Evolutionary conservation across 2,797 vertebrate species (phyloP).

Genomic region (Pangasius mekongensis): DNA sequence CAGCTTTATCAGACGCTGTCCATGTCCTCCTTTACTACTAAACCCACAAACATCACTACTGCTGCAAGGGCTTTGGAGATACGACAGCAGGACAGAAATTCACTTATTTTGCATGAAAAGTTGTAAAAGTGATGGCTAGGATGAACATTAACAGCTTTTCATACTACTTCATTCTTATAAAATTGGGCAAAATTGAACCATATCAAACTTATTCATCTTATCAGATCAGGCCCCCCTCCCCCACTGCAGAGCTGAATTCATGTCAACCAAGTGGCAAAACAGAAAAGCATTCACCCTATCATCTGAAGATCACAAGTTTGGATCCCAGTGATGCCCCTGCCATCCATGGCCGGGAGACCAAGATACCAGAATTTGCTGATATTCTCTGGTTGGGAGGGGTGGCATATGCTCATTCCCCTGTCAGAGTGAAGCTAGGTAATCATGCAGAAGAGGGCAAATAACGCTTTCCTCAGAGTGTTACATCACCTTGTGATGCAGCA

Average conservation of each 20-base stretch:
- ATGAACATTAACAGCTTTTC: not conserved
- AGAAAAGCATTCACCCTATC: not conserved
- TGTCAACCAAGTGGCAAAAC: not conserved
- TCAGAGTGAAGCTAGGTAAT: not conserved
- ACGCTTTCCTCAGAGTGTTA: not conserved
- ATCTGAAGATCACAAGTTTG: not conserved
- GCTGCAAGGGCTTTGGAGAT: conserved; percentile 11
- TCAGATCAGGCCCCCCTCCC: not conserved
- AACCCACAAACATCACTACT: conserved; percentile 18
- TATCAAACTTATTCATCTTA: not conserved
- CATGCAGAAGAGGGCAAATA: not conserved
- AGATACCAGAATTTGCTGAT: not conserved
- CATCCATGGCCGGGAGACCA: not conserved
- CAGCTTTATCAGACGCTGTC: conserved; percentile 54
- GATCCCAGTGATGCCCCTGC: not conserved
- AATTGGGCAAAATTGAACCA: not conserved
- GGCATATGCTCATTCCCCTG: not conserved
- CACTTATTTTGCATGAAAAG: not conserved
- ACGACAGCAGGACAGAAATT: not conserved
- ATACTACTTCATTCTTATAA: not conserved
- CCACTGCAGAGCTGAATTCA: too few species aligned
- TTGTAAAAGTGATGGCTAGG: not conserved
- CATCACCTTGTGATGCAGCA: not conserved
- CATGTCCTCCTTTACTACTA: conserved; percentile 28
- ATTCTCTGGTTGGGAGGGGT: not conserved